phyloP scores from a whole-genome alignment of 2,797 vertebrate genomes.

The Sternotherus odoratus region DNA sequence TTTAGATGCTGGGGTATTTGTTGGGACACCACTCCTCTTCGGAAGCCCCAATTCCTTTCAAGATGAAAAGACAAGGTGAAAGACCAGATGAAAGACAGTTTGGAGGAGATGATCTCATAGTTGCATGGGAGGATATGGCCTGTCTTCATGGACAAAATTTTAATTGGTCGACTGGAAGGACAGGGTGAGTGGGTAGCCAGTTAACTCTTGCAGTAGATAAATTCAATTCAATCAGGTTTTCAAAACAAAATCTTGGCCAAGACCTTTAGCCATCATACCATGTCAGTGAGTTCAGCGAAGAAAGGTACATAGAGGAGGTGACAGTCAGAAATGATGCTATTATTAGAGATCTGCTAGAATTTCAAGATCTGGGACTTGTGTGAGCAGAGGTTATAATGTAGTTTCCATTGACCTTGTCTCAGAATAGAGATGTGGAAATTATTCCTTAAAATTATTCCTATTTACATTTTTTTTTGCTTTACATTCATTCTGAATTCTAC shows the following conservation, averaged over 20 bases:
- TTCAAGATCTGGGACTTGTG: neutral
- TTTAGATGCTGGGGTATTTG: neutral
- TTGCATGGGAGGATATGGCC: neutral
- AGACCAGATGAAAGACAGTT: neutral
- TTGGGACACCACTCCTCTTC: neutral
- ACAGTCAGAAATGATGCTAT: neutral
- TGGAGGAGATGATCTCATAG: neutral
- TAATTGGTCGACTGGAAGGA: neutral
- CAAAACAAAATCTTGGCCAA: neutral
- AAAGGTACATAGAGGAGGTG: neutral
- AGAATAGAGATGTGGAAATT: neutral
- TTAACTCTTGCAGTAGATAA: neutral
- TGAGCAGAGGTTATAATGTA: neutral
- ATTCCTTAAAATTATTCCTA: neutral
- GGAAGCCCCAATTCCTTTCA: fast-evolving
- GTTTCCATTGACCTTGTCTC: neutral
- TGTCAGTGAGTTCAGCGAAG: neutral
- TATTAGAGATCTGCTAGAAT: neutral
- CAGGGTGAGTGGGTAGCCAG: neutral
- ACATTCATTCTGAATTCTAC: neutral
- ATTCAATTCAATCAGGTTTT: neutral
- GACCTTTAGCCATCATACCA: neutral
- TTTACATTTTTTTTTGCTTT: neutral
- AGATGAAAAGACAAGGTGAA: neutral
- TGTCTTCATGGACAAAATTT: neutral